Evolutionary conservation across 2,113 vertebrate genomes (phyloP), one percentile per base, ranked within the genome.

Genomic region (Callorhinus ursinus): DNA sequence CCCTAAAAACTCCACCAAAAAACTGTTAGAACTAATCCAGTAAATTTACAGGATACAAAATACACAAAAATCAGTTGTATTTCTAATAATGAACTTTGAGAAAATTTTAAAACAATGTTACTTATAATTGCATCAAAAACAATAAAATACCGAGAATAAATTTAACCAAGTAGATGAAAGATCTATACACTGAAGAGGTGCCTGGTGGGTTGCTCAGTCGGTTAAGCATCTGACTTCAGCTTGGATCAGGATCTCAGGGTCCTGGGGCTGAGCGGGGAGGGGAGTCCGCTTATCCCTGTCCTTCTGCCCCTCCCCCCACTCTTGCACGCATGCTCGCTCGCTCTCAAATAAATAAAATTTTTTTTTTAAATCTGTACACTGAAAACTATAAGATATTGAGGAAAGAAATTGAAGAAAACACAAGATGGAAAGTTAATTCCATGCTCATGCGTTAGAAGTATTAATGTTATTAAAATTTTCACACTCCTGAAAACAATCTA

Each of bases 301-400:
- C 4, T 11, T 26, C 26, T 15, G 63, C 63, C 63, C 13, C 28
- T 33, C 2, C 28, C 28, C 28, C 13, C 2, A 15, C 28, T 65
- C 3, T 1, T 61, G 24, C 3, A 24, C 22, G 0, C 57, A 9
- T 8, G 2, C 57, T 63, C 61, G 1, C 11, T 63, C 61, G 12
- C 61, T 63, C 61, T 63, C 26, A 31, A 65, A 31, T 72, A 36
- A 36, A 36, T 36, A 36, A 72, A 72, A 72, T 22, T 31, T 0
- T 63, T 63, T 63, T 67, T 18, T 22, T 1, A 11, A 71, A 33
- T 33, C 14, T 67, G 31, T 67, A 67, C 31, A 46, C 36, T 22
- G 42, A 69, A 69, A n/a, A n/a, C 63, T 69, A 0, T 57, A 10
- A 71, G 51, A 77, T 31, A 63, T 19, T 31, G 57, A 77, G 13